These are phyloP conservation scores for Trialeurodes vaporariorum DNA, from an alignment of 1,140 invertebrate species.

Conservation along the genomic window DNA sequence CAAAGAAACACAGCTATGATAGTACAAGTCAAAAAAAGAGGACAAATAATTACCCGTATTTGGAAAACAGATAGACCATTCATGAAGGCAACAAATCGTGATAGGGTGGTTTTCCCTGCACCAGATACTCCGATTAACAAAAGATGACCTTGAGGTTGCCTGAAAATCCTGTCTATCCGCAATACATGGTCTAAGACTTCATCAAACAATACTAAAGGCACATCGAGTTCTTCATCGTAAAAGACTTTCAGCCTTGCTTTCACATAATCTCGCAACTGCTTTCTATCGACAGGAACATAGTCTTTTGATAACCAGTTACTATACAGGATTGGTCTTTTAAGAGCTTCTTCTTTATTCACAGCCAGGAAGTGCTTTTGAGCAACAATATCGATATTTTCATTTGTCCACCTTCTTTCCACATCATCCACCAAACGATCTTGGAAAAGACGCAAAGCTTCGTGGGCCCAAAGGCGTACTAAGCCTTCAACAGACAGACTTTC, in stretches of 20 bases:
- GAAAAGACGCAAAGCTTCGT: slow-evolving; percentile 95
- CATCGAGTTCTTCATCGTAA: slow-evolving; percentile 98
- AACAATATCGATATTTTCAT: slow-evolving; percentile 92
- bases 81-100: slow-evolving; percentile 99
- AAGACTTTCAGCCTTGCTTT: slow-evolving; percentile 96
- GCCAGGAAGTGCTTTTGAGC: slow-evolving; percentile 92
- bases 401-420: slow-evolving; percentile 91
- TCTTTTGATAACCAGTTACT: slow-evolving; percentile 99
- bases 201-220: slow-evolving; percentile 94
- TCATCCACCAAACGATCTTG: slow-evolving; percentile 93
- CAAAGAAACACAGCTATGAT: no score
- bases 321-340: slow-evolving; percentile 87
- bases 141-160: slow-evolving; percentile 96
- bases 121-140: slow-evolving; percentile 95
- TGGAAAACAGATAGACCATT: slow-evolving; percentile 98
- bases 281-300: slow-evolving; percentile 90
- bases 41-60: slow-evolving; percentile 53
- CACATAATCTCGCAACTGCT: slow-evolving; percentile 91
- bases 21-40: no score
- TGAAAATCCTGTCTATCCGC: slow-evolving; percentile 95
- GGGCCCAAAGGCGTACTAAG: slow-evolving; percentile 93
- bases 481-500: slow-evolving; percentile 87
- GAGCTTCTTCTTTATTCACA: slow-evolving; percentile 72
- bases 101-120: slow-evolving; percentile 96
- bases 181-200: slow-evolving; percentile 98